Percentiles rank a stretch among this genome's conserved stretches.
phyloP scores from a whole-genome alignment of 2,888 invertebrate species.

The Perdita meconis region DNA sequence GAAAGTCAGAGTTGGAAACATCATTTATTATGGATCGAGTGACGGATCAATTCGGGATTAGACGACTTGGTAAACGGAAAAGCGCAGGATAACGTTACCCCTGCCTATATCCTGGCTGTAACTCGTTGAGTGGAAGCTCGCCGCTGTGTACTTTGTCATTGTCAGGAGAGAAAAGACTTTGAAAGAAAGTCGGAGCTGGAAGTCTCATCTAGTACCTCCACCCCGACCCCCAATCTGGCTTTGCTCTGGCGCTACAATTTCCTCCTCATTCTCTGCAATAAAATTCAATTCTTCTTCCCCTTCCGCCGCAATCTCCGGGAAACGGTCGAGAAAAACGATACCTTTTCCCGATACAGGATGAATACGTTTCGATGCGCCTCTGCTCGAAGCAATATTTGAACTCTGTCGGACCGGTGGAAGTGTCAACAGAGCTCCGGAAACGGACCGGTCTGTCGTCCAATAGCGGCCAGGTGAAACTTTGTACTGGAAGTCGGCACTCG shows the following conservation, averaged over 20 bases:
- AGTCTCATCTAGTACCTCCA: not conserved
- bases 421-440: slow-evolving; percentile 51
- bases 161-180: not conserved
- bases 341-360: not conserved
- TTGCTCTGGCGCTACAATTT: not conserved
- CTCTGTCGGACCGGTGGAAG: slow-evolving; percentile 10
- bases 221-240: not conserved
- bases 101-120: too few species aligned
- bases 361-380: not conserved
- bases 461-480: slow-evolving; percentile 34
- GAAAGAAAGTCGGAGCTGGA: not conserved
- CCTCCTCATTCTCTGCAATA: not conserved
- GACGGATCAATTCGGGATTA: too few species aligned
- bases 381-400: slow-evolving; percentile 43
- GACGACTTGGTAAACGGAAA: too few species aligned
- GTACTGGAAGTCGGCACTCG: slow-evolving; percentile 12
- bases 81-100: too few species aligned
- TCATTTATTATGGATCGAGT: too few species aligned
- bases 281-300: not conserved
- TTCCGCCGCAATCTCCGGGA: not conserved
- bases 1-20: too few species aligned
- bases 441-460: slow-evolving; percentile 24
- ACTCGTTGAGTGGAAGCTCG: too few species aligned
- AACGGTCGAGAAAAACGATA: not conserved
- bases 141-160: too few species aligned